Base-by-base conservation (phyloP, 2,113 vertebrate genomes). In the Circaetus gallicus region DNA sequence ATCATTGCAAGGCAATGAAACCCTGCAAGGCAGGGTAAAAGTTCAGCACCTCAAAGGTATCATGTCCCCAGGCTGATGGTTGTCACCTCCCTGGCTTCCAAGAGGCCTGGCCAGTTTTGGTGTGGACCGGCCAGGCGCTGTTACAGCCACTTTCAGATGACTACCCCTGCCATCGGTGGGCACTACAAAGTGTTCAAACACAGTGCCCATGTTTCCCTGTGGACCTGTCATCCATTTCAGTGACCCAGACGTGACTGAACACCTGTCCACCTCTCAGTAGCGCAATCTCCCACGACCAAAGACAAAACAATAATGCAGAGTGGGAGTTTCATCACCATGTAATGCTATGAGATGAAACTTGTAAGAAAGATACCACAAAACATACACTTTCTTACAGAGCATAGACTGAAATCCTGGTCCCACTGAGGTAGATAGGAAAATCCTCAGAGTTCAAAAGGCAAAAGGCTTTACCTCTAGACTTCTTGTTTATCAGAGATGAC, bases 111-210 rank as follows among this genome's bases (percentile, higher is more conserved):
- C 8, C 40, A 52, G 31, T 29, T 86, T 49, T 26, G 26, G 16
- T 24, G 11, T 47, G 28, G 45, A 28, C 43, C 61, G 72, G 31
- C 17, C 81, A 40, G n/a, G 38, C 19, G 9, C 25, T 72, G 19
- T 45, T 47, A 31, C 28, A 74, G 36, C 3, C 38, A 13, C 19
- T 50, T 50, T n/a, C n/a, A 49, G 71, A 40, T 18, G 26, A 34
- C 29, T 16, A 7, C 12, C 12, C 19, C 11, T 78, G 36, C 25
- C 14, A 36, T 16, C 0, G 0, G 40, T 7, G 10, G 52, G 34
- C 34, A 25, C 40, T 52, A 36, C 31, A 45, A 58, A 73, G 3
- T n/a, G 15, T 20, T 69, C 15, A 74, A 52, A 58, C 18, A 20
- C 7, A 6, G 10, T 2, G 14, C 21, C 18, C 5, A 0, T 26